These are phyloP conservation scores for Scomber japonicus DNA, from an alignment of 2,113 vertebrate species.

Conservation along the genomic window DNA sequence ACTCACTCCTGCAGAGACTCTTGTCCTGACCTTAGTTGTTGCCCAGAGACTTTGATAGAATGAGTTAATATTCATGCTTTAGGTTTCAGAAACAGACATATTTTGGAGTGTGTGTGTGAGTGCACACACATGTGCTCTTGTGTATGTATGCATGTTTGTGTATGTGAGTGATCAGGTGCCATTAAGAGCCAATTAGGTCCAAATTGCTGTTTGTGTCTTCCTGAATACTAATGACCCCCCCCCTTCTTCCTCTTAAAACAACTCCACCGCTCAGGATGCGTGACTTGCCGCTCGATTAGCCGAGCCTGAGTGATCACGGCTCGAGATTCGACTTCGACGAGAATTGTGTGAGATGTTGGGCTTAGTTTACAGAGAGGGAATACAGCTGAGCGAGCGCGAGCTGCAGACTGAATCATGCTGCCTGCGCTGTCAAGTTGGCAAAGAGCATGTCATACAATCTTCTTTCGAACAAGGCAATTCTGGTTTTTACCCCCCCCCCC, in stretches of 20 bases:
- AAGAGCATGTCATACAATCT: constrained; percentile 70
- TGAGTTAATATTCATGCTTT: constrained; percentile 60
- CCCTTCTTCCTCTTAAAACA: constrained; percentile 27
- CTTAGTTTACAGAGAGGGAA: constrained; percentile 12
- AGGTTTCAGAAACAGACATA: constrained; percentile 30
- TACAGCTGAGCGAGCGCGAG: background rate
- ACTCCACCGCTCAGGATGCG: constrained; percentile 33
- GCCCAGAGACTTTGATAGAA: constrained; percentile 59
- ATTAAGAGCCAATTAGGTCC: constrained; percentile 78
- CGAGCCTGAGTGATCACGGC: constrained; percentile 36
- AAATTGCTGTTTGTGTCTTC: constrained; percentile 71
- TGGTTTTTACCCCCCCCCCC: constrained; percentile 38
- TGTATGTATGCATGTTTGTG: constrained; percentile 48
- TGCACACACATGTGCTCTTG: constrained; percentile 8
- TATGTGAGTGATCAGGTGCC: constrained; percentile 68
- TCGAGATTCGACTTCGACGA: constrained; percentile 13
- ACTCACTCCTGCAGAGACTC: constrained; percentile 65
- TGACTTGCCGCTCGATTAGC: constrained; percentile 46
- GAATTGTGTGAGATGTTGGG: constrained; percentile 15
- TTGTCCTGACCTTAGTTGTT: constrained; percentile 76
- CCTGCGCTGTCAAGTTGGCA: constrained; percentile 48
- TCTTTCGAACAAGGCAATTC: constrained; percentile 68
- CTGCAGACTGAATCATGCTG: constrained; percentile 32
- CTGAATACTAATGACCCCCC: constrained; percentile 58
- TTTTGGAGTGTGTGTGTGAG: constrained; percentile 1